Base-by-base conservation (phyloP, 2,113 vertebrate species). In the Perognathus longimembris region DNA sequence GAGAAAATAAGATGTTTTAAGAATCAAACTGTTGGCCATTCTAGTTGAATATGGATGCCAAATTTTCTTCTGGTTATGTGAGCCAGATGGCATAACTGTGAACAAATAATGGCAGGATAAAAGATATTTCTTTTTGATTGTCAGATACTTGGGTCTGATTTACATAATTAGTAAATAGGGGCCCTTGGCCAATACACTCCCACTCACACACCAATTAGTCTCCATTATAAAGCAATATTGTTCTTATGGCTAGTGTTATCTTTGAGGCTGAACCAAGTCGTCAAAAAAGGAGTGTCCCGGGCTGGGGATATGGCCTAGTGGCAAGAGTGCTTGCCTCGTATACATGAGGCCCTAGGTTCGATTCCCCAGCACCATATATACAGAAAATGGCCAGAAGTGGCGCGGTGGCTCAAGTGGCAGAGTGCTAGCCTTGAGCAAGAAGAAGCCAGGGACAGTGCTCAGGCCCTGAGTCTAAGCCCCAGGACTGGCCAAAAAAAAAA, bases 51-150 rank as follows among this genome's bases (percentile, higher is more conserved):
- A 1, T 61, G 36, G 45, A 28, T 76, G 84, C 89, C 93, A 95
- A 67, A 42, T 66, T 90, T 92, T 93, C 89, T 82, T 85, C 80
- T 81, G 69, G 89, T 70, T 83, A 45, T 45, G 20, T 50, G 64
- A 94, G 73, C 84, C 93, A 95, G 84, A 94, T 92, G 93, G 87
- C 74, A 57, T 30, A 73, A 90, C 79, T 94, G 76, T 67, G 57
- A 88, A 85, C 42, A 89, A 75, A 77, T 50, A 78, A 84, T n/a
- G 66, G 74, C 26, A 80, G 67, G 36, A 84, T 73, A 73, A 34
- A 92, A 93, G 59, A 28, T 66, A 85, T 24, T 75, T 15, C n/a
- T 86, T 30, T 93, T 40, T 83, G 85, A 87, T 38, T 92, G 86
- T 77, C 87, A 90, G 85, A 82, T 70, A 70, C 24, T 79, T 88